Evolutionary conservation across 2,888 invertebrate species (phyloP).

Genomic region (Thymelicus lineola): DNA sequence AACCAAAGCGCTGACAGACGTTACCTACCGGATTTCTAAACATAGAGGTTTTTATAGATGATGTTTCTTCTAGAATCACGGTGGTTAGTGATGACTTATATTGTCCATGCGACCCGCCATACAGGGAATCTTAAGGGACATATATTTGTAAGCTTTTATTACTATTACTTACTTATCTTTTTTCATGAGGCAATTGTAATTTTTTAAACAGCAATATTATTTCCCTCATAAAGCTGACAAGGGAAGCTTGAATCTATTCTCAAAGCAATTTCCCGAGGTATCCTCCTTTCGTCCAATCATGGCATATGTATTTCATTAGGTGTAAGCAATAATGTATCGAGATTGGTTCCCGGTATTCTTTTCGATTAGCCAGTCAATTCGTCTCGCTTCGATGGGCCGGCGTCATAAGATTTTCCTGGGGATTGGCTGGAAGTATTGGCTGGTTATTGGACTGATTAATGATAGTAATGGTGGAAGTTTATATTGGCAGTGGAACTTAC

Average conservation of each 20-base stretch:
- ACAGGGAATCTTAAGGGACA: too few relatives aligned
- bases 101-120: too few relatives aligned
- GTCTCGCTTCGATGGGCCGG: conserved; percentile 41
- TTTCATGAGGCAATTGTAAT: too few relatives aligned
- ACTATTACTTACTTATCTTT: too few relatives aligned
- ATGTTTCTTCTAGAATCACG: too few relatives aligned
- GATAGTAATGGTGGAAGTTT: neutral
- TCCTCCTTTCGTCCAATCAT: conserved; percentile 6
- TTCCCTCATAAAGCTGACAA: neutral
- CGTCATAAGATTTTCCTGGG: conserved; percentile 1
- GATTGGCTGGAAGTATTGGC: neutral
- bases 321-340: conserved; percentile 31
- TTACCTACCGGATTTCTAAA: too few relatives aligned
- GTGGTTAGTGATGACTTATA: too few relatives aligned
- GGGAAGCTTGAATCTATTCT: neutral
- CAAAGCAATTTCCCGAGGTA: neutral
- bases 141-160: too few relatives aligned
- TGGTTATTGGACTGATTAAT: neutral
- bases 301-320: conserved; percentile 11
- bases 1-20: too few relatives aligned
- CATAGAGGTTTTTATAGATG: too few relatives aligned
- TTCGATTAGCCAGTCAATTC: conserved; percentile 48
- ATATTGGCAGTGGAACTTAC: too few relatives aligned
- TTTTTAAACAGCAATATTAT: too few relatives aligned
- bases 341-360: conserved; percentile 48